Evolutionary conservation across 2,113 vertebrate genomes (phyloP), one percentile per base, ranked within the genome.

Genomic region (Mixornis gularis): DNA sequence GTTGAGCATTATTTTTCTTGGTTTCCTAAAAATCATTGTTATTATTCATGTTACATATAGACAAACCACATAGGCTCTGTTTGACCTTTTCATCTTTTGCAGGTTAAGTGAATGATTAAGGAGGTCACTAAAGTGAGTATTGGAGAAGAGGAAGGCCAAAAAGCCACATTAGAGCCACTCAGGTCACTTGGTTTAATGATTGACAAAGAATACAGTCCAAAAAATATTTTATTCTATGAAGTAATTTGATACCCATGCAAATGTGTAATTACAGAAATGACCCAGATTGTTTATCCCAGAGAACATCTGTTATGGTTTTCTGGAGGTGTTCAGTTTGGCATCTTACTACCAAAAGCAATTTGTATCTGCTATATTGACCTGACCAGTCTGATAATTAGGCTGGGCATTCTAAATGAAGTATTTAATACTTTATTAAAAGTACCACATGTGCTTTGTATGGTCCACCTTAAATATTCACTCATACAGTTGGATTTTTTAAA

Each of bases 301-400:
- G 62, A 92, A 77, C 69, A 92, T 88, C 73, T 92, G 78, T 69
- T 93, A 74, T 91, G 56, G 6, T 86, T 87, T 94, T 94, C 87
- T 86, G 77, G 52, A 79, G 56, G 53, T 87, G 58, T 84, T 90
- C 79, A 60, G 38, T 87, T 86, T 90, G 65, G 56, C 55, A 89
- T n/a, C 59, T 85, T 66, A 27, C 43, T 82, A 80, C 40, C 46
- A 69, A 79, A 90, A 79, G 22, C 34, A 90, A 76, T 90, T 86
- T 66, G 17, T 77, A 51, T 12, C n/a, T 79, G 66, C 10, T 87
- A 34, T 69, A 46, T 58, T 88, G 77, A 88, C 48, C 46, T 92
- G 87, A 64, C 38, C 4, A 2, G 27, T 69, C 78, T 71, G 66
- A 70, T 78, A 76, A 80, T 79, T 84, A 85, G 41, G 14, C 20